Evolutionary conservation across 2,888 invertebrate genomes (phyloP), one percentile per base, ranked within the genome.

Genomic region (Dasypolia templi): DNA sequence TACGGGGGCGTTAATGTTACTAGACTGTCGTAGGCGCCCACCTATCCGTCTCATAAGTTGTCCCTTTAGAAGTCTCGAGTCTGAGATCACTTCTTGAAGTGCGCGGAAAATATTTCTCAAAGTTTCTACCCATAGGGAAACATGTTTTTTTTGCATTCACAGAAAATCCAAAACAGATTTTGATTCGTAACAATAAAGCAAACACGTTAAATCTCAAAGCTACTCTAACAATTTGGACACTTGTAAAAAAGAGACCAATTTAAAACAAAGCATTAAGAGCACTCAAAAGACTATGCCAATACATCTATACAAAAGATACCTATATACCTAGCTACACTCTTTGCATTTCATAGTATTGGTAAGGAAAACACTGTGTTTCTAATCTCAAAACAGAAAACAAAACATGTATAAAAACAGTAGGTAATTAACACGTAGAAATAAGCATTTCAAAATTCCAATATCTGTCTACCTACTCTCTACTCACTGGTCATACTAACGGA

Each of bases 401-500:
- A 70, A 66, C 65, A 77, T 49, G 53, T 77, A 49, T 68, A 65
- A 32, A 68, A 17, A 69, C 55, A 59, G 44, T 26, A 72, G 9
- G 32, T 22, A 51, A 59, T 46, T 59, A 61, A 46, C 58, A 66
- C 35, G 42, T 66, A 58, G 44, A 62, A 61, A 61, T 72, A 39
- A 79, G 26, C 35, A 66, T 69, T 77, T 29, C n/a, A 29, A 42
- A 44, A 72, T 70, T 69, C n/a, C 39, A 42, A 42, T 39, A 46
- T 63, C 72, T 81, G 79, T 81, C 87, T 88, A 88, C 87, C 89
- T 89, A 88, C 89, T 77, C 75, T 32, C 66, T 66, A 86, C 89
- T 78, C 72, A 61, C 32, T 53, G 59, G 39, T 55, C 80, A 80
- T 73, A 65, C 72, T 79, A 73, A 75, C 85, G 81, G 82, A 76